Evolutionary conservation across 1,140 invertebrate species (phyloP), one percentile per base, ranked within the genome.

Genomic region (Drosophila seguyi): DNA sequence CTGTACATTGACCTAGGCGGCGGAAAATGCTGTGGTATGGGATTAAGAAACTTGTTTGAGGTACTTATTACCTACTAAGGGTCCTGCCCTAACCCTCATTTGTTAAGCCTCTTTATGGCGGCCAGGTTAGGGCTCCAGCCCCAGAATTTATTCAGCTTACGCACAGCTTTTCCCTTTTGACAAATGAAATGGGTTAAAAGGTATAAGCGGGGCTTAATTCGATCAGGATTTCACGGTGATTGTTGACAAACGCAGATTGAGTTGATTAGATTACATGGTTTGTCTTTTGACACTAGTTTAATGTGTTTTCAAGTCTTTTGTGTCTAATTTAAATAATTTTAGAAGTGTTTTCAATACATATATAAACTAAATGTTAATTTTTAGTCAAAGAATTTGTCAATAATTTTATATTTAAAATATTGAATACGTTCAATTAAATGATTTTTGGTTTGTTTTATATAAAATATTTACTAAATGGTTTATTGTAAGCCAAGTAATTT

Each of bases 1-100:
- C 52, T 50, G 75, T 61, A 47, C 80, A 66, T 75, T 82, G 80
- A 82, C 80, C 75, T 52, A 36, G 45, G 25, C 38, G 11, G 2
- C 20, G 1, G 39, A 38, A 72, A 58, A 29, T 50, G 66, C 52
- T 73, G 57, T 58, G 27, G 57, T 62, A 38, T 45, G 57, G 69
- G 71, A 74, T 61, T 62, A 62, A 53, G 71, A 74, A 62, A 53
- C 71, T 75, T 74, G 69, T 74, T 74, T 47, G 69, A 34, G 57
- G 56, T 62, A 62, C 69, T 74, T 74, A 74, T 74, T 74, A 61
- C 31, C 39, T 48, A 41, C 41, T 74, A 62, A 74, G 47, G 13
- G 18, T 25, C 22, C 20, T 6, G 18, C 58, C 44, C 75, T 36
- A 45, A 75, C 75, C 63, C 59, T 59, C 45, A 71, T 84, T 80